Percentiles rank a stretch among this genome's conserved stretches.
phyloP scores from a whole-genome alignment of 2,797 vertebrate species.

The Fratercula arctica region DNA sequence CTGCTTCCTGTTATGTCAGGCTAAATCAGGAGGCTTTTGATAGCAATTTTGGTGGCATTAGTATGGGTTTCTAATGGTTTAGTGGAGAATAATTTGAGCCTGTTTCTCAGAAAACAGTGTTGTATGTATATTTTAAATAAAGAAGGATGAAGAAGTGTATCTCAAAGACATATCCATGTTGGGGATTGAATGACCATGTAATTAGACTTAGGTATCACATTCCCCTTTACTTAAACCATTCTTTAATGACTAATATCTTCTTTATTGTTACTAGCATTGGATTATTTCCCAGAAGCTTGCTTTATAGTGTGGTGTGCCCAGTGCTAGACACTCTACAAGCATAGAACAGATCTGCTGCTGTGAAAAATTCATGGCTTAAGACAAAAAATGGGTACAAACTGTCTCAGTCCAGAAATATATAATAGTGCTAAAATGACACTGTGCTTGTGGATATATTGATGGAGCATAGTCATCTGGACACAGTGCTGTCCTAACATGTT shows the following conservation, averaged over 20 bases:
- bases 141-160: neutral
- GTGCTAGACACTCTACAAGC: neutral
- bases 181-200: neutral
- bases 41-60: neutral
- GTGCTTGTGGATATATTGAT: neutral
- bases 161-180: neutral
- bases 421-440: neutral
- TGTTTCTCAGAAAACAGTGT: neutral
- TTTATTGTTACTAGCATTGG: neutral
- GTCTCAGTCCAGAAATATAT: neutral
- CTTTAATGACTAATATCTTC: neutral
- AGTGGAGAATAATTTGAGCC: neutral
- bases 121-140: slow-evolving; percentile 1
- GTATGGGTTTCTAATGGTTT: neutral
- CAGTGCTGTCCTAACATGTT: neutral
- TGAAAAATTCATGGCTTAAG: neutral
- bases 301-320: neutral
- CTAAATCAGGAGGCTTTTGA: neutral
- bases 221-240: neutral
- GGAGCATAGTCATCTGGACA: neutral
- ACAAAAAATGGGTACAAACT: neutral
- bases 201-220: neutral
- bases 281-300: neutral
- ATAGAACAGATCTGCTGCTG: neutral
- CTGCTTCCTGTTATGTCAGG: neutral